A percentile compares a stretch with the other conserved stretches of the same genome.
Evolutionary conservation across 2,888 invertebrate species (phyloP).

Genomic region (Hipparchia semele): DNA sequence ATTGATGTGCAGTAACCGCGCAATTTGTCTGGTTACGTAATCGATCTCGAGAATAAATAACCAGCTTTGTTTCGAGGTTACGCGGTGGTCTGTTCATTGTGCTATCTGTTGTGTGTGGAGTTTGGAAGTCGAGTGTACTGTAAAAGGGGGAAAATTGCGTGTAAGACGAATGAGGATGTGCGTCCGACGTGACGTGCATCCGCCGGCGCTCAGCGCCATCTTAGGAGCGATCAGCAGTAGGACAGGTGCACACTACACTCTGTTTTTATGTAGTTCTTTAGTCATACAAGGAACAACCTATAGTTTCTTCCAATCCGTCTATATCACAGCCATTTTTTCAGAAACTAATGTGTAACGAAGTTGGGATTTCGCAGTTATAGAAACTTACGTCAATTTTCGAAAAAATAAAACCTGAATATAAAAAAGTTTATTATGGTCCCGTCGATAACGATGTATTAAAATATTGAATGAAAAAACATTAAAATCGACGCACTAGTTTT

Average conservation of each 20-base stretch:
- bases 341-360: too few species aligned
- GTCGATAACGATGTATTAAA: too few species aligned
- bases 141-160: conserved; percentile 67
- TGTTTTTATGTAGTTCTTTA: too few species aligned
- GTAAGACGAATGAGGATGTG: conserved; percentile 66
- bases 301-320: too few species aligned
- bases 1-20: conserved; percentile 50
- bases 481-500: too few species aligned
- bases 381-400: too few species aligned
- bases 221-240: conserved; percentile 52
- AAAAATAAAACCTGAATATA: too few species aligned
- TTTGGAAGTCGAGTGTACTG: conserved; percentile 47
- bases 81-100: conserved; percentile 50
- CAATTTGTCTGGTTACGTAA: conserved; percentile 63
- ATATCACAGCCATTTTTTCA: too few species aligned
- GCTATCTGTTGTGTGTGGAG: conserved; percentile 50
- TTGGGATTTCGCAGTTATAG: too few species aligned
- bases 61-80: conserved; percentile 61
- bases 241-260: conserved; percentile 34
- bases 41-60: conserved; percentile 59
- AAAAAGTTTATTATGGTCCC: too few species aligned
- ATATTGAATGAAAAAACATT: too few species aligned
- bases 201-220: conserved; percentile 56
- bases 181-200: conserved; percentile 75
- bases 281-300: too few species aligned